Percentiles rank a stretch among this genome's conserved stretches.
Conservation (phyloP, 2,888 invertebrate species). For the Boloria euphrosyne region DNA sequence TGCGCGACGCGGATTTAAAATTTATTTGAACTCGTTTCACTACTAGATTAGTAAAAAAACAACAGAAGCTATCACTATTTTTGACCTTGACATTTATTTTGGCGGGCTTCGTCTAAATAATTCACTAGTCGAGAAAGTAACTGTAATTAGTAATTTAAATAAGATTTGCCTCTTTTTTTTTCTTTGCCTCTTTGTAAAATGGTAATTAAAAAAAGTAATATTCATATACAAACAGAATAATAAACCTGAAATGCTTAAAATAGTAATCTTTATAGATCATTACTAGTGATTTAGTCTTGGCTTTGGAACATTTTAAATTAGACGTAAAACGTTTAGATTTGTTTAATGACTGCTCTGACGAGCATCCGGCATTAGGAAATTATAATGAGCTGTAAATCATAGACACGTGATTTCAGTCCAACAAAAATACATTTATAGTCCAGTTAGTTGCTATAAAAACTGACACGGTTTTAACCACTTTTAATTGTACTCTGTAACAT, state of each 20-base stretch:
- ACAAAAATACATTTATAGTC: slow-evolving; percentile 32
- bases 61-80: no score
- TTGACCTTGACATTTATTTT: no score
- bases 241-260: neutral
- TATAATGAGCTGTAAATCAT: slow-evolving; percentile 37
- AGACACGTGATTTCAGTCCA: slow-evolving; percentile 17
- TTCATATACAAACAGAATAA: no score
- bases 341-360: slow-evolving; percentile 28
- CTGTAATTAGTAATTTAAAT: no score
- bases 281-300: slow-evolving; percentile 20
- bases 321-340: slow-evolving; percentile 32
- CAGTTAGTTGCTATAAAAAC: slow-evolving; percentile 30
- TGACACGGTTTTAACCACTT: slow-evolving; percentile 33
- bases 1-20: no score
- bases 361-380: slow-evolving; percentile 23
- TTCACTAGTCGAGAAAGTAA: no score
- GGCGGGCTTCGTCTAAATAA: no score
- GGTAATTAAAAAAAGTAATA: no score
- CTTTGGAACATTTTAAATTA: slow-evolving; percentile 29
- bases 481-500: slow-evolving; percentile 27
- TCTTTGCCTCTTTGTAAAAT: no score
- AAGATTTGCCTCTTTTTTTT: no score
- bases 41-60: no score
- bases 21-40: no score
- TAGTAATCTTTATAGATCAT: slow-evolving; percentile 18